Evolutionary conservation across 1,140 invertebrate genomes (phyloP), one percentile per base, ranked within the genome.

Genomic region (Choristoneura fumiferana): DNA sequence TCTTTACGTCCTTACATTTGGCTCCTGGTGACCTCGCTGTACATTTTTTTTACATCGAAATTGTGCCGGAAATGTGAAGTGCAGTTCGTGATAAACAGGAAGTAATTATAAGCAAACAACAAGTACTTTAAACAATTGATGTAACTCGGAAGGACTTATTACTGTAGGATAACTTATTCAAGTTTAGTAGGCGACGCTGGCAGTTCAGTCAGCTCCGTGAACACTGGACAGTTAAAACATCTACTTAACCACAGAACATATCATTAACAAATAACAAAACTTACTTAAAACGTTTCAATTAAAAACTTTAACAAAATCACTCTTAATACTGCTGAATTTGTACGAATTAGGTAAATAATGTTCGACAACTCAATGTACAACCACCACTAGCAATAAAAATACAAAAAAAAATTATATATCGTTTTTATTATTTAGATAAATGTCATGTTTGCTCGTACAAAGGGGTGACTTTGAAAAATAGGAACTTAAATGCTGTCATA

Each of bases 271-370:
- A 87, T 85, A 89, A 89, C 86, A 87, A 80, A 86, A 89, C 83
- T 86, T 87, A 89, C 86, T 82, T 84, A 87, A 78, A 84, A 82
- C 73, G 61, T 83, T 60, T 86, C 83, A 81, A 82, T 86, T 80
- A 89, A 80, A 49, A 89, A 86, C 84, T 81, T 89, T 89, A 89
- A 89, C 84, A 89, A 89, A 89, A 89, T 89, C 86, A 89, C 84
- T 81, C 78, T 29, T 89, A 87, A 89, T 87, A 87, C 84, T 87
- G 84, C 81, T 87, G 80, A 81, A 84, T 89, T 89, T 89, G 86
- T 87, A 89, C 86, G 80, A 84, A 86, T 84, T 85, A 86, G 81
- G 82, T 84, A 80, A 85, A 79, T 75, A 80, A 71, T 67, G 43
- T 65, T 39, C 69, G 70, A 85, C 71, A 80, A 82, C 78, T 72